These are phyloP conservation scores for Nowickia ferox DNA, from an alignment of 2,888 invertebrate species.

Conservation along the genomic window DNA sequence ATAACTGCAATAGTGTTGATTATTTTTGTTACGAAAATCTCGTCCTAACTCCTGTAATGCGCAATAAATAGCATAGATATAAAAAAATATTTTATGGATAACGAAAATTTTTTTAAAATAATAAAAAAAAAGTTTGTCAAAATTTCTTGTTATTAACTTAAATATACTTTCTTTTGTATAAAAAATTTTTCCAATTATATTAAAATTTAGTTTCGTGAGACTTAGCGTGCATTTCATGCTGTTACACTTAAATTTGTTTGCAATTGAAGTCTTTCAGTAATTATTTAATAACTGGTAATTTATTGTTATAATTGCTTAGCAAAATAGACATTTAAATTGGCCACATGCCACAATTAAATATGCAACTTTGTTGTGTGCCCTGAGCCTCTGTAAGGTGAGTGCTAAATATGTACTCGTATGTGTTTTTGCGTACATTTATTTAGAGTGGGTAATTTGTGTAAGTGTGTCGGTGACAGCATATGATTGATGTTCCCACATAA, in stretches of 20 bases:
- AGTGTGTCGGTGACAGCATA: neutral
- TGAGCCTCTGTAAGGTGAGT: neutral
- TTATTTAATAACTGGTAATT: conserved; percentile 36
- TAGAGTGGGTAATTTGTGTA: neutral
- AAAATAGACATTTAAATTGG: conserved; percentile 48
- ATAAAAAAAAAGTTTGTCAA: too few species aligned
- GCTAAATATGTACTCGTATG: neutral
- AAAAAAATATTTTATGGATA: too few species aligned
- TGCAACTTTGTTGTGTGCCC: conserved; percentile 18
- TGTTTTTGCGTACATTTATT: neutral
- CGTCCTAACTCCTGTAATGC: too few species aligned
- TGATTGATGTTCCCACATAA: conserved; percentile 22
- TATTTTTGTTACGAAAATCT: too few species aligned
- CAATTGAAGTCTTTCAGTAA: conserved; percentile 5
- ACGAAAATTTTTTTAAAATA: too few species aligned
- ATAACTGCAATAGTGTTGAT: too few species aligned
- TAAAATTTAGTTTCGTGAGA: neutral
- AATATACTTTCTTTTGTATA: too few species aligned
- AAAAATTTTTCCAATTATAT: neutral
- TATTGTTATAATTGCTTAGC: conserved; percentile 25
- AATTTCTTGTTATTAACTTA: too few species aligned
- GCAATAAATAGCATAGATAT: too few species aligned
- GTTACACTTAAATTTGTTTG: neutral
- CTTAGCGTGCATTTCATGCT: neutral
- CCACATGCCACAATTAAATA: conserved; percentile 54